Evolutionary conservation across 2,113 vertebrate genomes (phyloP).

Genomic region (Sebastes schlegelii): DNA sequence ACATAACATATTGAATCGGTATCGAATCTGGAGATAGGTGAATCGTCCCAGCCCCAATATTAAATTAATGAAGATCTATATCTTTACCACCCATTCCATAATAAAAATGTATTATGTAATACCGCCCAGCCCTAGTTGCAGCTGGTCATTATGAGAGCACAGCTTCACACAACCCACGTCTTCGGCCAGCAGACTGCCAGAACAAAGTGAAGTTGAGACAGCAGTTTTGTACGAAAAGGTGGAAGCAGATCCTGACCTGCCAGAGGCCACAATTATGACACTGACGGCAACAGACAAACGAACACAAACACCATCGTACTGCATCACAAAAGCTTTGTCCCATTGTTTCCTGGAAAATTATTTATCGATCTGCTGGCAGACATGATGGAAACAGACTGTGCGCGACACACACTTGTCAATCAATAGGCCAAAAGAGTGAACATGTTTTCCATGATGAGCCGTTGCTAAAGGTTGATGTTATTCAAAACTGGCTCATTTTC

Average conservation of each 20-base stretch:
- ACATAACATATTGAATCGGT: too few species aligned
- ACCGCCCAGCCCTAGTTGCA: not conserved
- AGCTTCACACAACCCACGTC: slow-evolving; percentile 17
- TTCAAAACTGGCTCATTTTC: not conserved
- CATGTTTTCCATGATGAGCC: slow-evolving; percentile 29
- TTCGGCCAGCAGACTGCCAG: slow-evolving; percentile 14
- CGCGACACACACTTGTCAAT: slow-evolving; percentile 46
- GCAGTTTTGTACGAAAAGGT: slow-evolving; percentile 7
- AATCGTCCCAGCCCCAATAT: too few species aligned
- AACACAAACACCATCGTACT: not conserved
- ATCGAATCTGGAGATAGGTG: too few species aligned
- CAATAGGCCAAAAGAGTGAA: slow-evolving; percentile 46
- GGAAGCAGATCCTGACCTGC: slow-evolving; percentile 6
- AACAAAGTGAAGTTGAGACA: not conserved
- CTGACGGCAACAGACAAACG: slow-evolving; percentile 2
- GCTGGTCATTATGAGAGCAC: slow-evolving; percentile 11
- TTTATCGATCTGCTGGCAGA: slow-evolving; percentile 63
- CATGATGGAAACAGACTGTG: slow-evolving; percentile 61
- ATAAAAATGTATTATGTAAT: slow-evolving; percentile 7
- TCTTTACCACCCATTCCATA: not conserved
- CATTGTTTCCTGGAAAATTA: slow-evolving; percentile 46
- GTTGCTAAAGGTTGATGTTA: not conserved
- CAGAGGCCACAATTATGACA: slow-evolving; percentile 23
- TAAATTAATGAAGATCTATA: not conserved
- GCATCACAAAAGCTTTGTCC: slow-evolving; percentile 31